Conservation (phyloP, 2,113 vertebrate genomes). For the Balaenoptera acutorostrata region DNA sequence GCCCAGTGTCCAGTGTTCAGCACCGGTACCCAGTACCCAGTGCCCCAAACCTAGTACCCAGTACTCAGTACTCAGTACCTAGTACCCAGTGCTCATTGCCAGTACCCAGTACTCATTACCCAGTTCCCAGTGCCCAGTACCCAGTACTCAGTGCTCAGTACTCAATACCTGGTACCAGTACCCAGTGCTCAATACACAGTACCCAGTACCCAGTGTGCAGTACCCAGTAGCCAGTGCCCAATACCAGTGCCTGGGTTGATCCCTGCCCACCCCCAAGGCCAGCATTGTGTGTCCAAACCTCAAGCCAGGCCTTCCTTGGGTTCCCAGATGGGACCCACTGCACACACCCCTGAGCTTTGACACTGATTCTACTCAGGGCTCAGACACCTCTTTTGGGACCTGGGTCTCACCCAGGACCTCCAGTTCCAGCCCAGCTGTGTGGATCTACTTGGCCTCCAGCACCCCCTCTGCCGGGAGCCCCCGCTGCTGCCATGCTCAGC, state of each 20-base stretch:
- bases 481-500: background rate
- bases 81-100: background rate
- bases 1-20: background rate
- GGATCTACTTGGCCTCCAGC: background rate
- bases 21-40: too few species aligned
- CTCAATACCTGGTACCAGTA: background rate
- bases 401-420: background rate
- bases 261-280: background rate
- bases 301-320: fast-evolving
- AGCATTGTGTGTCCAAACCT: fast-evolving
- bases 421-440: fast-evolving
- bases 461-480: too few species aligned
- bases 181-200: background rate
- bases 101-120: too few species aligned
- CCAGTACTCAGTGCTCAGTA: background rate
- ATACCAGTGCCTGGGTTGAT: background rate
- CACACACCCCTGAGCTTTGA: fast-evolving
- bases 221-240: background rate
- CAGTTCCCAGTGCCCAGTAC: background rate
- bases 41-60: background rate
- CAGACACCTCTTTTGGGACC: fast-evolving
- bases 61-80: background rate
- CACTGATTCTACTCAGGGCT: fast-evolving
- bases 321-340: background rate
- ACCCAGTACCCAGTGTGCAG: too few species aligned